Evolutionary conservation across 1,140 invertebrate genomes (phyloP).

Genomic region (Aporrectodea caliginosa): DNA sequence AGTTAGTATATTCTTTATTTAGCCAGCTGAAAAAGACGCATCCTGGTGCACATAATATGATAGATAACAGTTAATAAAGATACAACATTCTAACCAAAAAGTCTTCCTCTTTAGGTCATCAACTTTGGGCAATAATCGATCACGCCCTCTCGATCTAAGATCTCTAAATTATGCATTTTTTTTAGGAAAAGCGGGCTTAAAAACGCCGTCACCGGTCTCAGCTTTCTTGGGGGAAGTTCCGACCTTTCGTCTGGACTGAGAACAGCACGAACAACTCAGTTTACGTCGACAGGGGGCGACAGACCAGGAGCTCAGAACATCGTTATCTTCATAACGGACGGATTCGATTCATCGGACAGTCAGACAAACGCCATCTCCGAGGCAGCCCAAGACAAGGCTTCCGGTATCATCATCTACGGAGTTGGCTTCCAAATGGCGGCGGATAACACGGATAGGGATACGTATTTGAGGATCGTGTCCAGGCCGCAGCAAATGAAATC

Average conservation of each 20-base stretch:
- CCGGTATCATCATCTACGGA: not conserved
- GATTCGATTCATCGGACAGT: not conserved
- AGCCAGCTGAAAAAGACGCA: too few relatives aligned
- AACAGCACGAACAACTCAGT: slow-evolving; percentile 11
- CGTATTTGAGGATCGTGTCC: not conserved
- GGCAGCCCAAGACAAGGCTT: not conserved
- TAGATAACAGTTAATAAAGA: too few relatives aligned
- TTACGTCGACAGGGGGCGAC: slow-evolving; percentile 13
- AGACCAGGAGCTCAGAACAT: slow-evolving; percentile 17
- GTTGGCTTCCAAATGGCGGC: not conserved
- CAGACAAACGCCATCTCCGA: not conserved
- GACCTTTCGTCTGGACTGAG: not conserved
- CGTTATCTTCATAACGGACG: slow-evolving; percentile 11
- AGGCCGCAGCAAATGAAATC: not conserved
- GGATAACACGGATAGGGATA: not conserved
- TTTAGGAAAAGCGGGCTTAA: too few relatives aligned
- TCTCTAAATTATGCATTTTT: too few relatives aligned
- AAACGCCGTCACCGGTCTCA: not conserved
- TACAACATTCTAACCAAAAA: too few relatives aligned
- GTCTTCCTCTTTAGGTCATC: too few relatives aligned
- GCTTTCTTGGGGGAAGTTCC: not conserved
- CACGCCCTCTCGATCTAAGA: too few relatives aligned
- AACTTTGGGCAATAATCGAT: too few relatives aligned
- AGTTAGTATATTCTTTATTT: too few relatives aligned
- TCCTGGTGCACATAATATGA: too few relatives aligned